phyloP scores from a whole-genome alignment of 2,113 vertebrate genomes.

The Neotoma lepida region DNA sequence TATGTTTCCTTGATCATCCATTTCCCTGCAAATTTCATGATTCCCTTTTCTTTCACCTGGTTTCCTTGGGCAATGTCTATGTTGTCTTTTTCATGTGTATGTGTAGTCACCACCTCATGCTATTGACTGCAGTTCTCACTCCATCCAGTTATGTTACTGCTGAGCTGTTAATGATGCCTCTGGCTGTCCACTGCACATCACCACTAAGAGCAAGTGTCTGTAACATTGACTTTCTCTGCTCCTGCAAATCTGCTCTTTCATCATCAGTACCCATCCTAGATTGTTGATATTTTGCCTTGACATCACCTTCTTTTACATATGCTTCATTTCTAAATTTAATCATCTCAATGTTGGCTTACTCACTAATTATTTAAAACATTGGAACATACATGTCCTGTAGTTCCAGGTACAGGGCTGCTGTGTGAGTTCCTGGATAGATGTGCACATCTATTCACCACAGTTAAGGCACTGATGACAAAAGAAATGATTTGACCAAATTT shows the following conservation, averaged over 20 bases:
- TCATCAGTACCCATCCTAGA: background rate
- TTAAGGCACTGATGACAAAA: background rate
- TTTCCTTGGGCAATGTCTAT: background rate
- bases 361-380: background rate
- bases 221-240: background rate
- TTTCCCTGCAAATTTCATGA: background rate
- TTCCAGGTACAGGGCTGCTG: background rate
- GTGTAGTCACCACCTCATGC: background rate
- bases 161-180: background rate
- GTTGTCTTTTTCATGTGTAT: background rate
- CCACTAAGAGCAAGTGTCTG: background rate
- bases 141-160: background rate
- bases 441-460: background rate
- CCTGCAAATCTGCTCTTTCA: background rate
- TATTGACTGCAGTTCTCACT: background rate
- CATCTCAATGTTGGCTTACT: background rate
- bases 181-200: accelerated
- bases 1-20: too few relatives aligned
- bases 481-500: background rate
- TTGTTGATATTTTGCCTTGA: background rate
- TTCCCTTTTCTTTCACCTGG: background rate
- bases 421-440: too few relatives aligned
- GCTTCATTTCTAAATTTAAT: background rate
- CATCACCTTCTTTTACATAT: background rate
- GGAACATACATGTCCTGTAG: background rate